A percentile compares a stretch with the other conserved stretches of the same genome.
phyloP scores from a whole-genome alignment of 2,888 invertebrate genomes.

The Mimas tiliae region DNA sequence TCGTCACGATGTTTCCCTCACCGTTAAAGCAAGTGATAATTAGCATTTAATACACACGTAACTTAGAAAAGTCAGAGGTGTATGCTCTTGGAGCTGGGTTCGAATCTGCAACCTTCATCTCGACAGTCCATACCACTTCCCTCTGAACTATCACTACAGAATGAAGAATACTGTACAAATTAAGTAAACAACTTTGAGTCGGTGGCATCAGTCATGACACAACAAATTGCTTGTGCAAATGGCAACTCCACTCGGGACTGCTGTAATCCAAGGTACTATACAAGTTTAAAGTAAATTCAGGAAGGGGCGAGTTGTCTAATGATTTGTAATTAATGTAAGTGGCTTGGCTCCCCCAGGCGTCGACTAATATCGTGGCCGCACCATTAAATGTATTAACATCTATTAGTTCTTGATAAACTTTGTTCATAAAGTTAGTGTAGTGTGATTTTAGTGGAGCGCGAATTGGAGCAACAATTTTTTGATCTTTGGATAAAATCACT shows the following conservation, averaged over 20 bases:
- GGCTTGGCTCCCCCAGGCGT: conserved; percentile 21
- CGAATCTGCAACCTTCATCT: no score
- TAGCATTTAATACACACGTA: no score
- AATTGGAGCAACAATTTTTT: not conserved
- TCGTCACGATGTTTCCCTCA: no score
- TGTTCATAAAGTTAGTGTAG: conserved; percentile 21
- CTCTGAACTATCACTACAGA: no score
- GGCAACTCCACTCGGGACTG: not conserved
- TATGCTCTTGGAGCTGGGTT: no score
- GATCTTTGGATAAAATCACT: not conserved
- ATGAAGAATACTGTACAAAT: no score
- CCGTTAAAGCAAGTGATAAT: no score
- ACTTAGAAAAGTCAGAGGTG: no score
- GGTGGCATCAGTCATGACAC: no score
- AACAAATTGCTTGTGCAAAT: no score
- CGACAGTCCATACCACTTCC: no score
- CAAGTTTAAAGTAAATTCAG: conserved; percentile 22
- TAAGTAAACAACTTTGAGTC: no score
- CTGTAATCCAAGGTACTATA: not conserved
- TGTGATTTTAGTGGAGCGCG: not conserved
- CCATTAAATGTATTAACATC: conserved; percentile 37
- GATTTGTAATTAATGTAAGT: conserved; percentile 34
- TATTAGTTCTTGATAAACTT: conserved; percentile 32
- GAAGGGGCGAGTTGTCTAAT: conserved; percentile 28
- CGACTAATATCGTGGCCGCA: conserved; percentile 31